These are phyloP conservation scores for Apamea epomidion DNA, from an alignment of 2,888 invertebrate species.

Conservation along the genomic window DNA sequence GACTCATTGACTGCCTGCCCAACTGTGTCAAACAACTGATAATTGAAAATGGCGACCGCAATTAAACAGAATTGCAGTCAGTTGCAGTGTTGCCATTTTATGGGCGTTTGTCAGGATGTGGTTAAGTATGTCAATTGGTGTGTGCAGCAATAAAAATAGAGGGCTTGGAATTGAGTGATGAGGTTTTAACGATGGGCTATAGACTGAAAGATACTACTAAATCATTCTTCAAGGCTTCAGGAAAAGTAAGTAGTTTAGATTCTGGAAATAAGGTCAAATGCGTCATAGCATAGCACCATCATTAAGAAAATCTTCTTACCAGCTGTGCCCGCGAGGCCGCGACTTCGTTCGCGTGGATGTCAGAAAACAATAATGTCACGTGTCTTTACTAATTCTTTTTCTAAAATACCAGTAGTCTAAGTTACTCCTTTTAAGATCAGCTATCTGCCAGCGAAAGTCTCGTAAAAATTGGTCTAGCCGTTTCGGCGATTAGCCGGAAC, in stretches of 20 bases:
- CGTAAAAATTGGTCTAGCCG: too few relatives aligned
- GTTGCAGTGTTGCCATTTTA: conserved; percentile 38
- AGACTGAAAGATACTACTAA: not conserved
- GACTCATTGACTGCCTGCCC: conserved; percentile 12
- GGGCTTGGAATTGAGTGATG: conserved; percentile 13
- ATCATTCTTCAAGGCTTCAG: not conserved
- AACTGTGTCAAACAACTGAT: conserved; percentile 38
- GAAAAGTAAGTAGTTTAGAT: not conserved
- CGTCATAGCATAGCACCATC: not conserved
- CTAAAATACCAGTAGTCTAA: too few relatives aligned
- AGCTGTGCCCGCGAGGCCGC: too few relatives aligned
- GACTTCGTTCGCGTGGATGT: too few relatives aligned
- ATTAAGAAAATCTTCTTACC: not conserved
- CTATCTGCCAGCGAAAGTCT: too few relatives aligned
- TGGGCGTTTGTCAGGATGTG: conserved; percentile 49
- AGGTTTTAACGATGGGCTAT: conserved; percentile 5
- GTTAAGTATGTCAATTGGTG: conserved; percentile 39
- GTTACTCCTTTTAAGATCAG: too few relatives aligned
- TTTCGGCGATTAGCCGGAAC: too few relatives aligned
- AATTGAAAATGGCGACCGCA: conserved; percentile 38
- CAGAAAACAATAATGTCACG: too few relatives aligned
- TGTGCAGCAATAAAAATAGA: conserved; percentile 18
- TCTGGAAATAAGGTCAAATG: not conserved
- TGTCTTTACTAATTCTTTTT: too few relatives aligned
- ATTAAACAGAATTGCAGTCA: conserved; percentile 48